These are phyloP conservation scores for Pachypanchax playfairii DNA, from an alignment of 2,113 vertebrate species.

Conservation along the genomic window DNA sequence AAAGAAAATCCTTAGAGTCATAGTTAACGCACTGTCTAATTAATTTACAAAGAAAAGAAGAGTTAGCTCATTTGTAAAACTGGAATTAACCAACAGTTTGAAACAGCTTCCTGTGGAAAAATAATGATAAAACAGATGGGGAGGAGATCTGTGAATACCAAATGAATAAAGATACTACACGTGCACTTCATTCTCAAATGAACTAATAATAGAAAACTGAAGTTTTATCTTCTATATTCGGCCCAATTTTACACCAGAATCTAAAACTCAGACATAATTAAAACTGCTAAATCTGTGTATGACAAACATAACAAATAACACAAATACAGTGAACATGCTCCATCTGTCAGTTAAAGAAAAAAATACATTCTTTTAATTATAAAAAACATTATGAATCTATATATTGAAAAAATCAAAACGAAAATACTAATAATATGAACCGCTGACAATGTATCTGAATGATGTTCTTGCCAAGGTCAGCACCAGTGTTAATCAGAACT, in stretches of 20 bases:
- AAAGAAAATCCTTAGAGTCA: not conserved
- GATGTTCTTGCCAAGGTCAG: too few species aligned
- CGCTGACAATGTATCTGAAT: too few species aligned
- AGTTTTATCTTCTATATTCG: slow-evolving; percentile 3
- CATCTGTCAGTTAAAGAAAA: too few species aligned
- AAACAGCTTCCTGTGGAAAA: slow-evolving; percentile 5
- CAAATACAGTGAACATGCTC: too few species aligned
- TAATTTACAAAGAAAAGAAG: not conserved
- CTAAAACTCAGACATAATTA: slow-evolving; percentile 14
- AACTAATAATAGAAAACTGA: not conserved
- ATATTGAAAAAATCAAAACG: too few species aligned
- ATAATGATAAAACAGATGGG: slow-evolving; percentile 21
- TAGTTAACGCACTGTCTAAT: not conserved
- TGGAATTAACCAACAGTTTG: slow-evolving; percentile 10
- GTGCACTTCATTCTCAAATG: slow-evolving; percentile 11
- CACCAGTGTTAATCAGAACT: too few species aligned
- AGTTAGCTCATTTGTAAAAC: slow-evolving; percentile 1
- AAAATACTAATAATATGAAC: too few species aligned
- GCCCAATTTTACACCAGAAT: not conserved
- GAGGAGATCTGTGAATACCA: not conserved
- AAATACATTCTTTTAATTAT: too few species aligned
- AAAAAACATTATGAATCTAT: too few species aligned
- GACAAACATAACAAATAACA: too few species aligned
- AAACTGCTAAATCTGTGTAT: too few species aligned
- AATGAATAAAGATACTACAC: slow-evolving; percentile 10